Percentiles rank a stretch among this genome's conserved stretches.
Evolutionary conservation across 2,888 invertebrate genomes (phyloP).

Genomic region (Pantelozetes paolii): DNA sequence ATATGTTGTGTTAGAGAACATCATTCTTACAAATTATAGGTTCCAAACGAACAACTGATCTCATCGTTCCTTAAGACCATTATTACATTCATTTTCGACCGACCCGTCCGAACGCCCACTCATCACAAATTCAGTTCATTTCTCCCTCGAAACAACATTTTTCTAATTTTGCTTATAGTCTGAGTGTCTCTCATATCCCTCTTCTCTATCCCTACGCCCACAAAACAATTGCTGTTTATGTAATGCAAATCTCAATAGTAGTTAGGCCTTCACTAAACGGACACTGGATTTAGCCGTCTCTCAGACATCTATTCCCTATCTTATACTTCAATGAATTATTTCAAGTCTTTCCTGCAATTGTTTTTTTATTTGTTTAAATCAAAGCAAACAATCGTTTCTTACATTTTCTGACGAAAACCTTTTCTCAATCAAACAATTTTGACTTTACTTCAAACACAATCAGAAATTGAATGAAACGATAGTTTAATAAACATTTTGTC

Average conservation of each 20-base stretch:
- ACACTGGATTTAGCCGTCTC: slow-evolving; percentile 7
- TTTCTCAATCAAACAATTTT: too few relatives aligned
- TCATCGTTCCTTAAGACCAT: slow-evolving; percentile 12
- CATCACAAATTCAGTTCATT: slow-evolving; percentile 30
- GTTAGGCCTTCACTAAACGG: background rate
- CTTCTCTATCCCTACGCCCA: slow-evolving; percentile 6
- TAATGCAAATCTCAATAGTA: background rate
- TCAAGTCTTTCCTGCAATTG: background rate
- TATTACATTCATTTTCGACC: slow-evolving; percentile 29
- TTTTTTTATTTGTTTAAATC: too few relatives aligned
- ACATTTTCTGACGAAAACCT: too few relatives aligned
- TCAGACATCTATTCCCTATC: background rate
- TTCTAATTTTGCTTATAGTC: background rate
- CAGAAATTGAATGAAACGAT: too few relatives aligned
- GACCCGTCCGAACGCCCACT: slow-evolving; percentile 28
- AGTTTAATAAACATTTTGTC: too few relatives aligned
- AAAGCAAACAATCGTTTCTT: too few relatives aligned
- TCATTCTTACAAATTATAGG: slow-evolving; percentile 31
- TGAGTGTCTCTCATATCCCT: slow-evolving; percentile 17
- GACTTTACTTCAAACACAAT: too few relatives aligned
- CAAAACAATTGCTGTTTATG: slow-evolving; percentile 36
- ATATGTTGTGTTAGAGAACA: slow-evolving; percentile 7
- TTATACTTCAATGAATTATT: too few relatives aligned
- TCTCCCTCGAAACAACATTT: slow-evolving; percentile 21
- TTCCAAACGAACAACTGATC: slow-evolving; percentile 30